These are phyloP conservation scores for Anhinga anhinga DNA, from an alignment of 2,113 vertebrate species.

Conservation along the genomic window DNA sequence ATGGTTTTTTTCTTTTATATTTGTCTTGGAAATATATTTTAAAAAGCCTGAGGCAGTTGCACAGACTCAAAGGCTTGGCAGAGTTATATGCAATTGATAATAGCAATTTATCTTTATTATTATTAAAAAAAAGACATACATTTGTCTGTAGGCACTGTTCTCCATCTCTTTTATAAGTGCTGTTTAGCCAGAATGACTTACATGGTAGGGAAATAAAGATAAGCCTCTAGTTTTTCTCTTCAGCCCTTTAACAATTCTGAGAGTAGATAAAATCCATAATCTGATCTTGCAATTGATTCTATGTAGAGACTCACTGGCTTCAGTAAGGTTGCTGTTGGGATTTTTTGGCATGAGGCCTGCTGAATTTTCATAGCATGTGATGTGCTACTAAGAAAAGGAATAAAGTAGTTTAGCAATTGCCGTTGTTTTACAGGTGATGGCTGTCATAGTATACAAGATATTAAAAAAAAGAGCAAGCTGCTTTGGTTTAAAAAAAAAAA, in stretches of 20 bases:
- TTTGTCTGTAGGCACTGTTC: not conserved
- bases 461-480: not conserved
- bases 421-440: not conserved
- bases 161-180: not conserved
- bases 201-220: not conserved
- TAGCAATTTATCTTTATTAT: not conserved
- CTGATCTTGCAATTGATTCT: not conserved
- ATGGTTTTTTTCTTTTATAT: not conserved
- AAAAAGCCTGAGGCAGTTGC: not conserved
- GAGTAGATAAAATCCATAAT: not conserved
- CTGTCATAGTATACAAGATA: not conserved
- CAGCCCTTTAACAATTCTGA: not conserved
- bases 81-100: not conserved
- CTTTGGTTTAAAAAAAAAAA: not conserved
- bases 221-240: not conserved
- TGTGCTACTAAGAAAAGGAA: not conserved
- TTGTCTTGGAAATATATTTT: slow-evolving; percentile 3
- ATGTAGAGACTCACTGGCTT: not conserved
- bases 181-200: not conserved
- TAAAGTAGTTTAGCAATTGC: not conserved
- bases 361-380: not conserved
- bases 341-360: not conserved
- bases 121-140: not conserved
- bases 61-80: not conserved
- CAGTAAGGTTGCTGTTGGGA: not conserved